phyloP scores from a whole-genome alignment of 2,888 invertebrate genomes.

The Muschampia plurimacula region DNA sequence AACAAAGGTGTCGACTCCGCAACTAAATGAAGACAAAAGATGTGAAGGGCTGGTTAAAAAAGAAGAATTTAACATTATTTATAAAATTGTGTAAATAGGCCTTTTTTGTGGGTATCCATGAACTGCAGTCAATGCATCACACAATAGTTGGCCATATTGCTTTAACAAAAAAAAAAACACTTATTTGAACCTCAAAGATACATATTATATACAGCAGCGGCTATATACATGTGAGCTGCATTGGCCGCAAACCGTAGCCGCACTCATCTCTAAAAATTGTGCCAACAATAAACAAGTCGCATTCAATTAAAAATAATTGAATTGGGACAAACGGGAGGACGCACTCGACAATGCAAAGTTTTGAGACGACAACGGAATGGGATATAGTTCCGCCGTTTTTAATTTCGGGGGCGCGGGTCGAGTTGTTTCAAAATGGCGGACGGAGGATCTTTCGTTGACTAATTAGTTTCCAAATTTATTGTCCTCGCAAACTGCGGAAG shows the following conservation, averaged over 20 bases:
- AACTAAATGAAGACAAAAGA: too few relatives aligned
- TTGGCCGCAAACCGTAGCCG: background rate
- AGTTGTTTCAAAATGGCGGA: constrained; percentile 19
- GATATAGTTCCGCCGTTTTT: constrained; percentile 14
- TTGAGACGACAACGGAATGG: background rate
- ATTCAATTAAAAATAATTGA: constrained; percentile 39
- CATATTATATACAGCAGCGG: too few relatives aligned
- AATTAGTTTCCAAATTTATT: constrained; percentile 22
- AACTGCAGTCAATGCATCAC: too few relatives aligned
- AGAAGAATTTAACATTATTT: too few relatives aligned
- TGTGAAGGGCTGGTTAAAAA: too few relatives aligned
- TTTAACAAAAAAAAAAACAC: too few relatives aligned
- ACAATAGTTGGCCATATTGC: too few relatives aligned
- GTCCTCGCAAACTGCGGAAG: background rate
- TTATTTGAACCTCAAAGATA: background rate
- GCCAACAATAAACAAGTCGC: constrained; percentile 26
- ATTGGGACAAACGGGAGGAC: constrained; percentile 36
- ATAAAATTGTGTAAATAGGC: too few relatives aligned
- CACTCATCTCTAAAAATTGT: background rate
- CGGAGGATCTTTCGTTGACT: constrained; percentile 3
- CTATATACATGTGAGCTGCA: too few relatives aligned
- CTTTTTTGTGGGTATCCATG: too few relatives aligned
- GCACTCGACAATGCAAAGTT: constrained; percentile 24
- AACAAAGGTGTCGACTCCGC: too few relatives aligned
- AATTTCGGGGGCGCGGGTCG: constrained; percentile 3